These are phyloP conservation scores for Zaprionus davidi DNA, from an alignment of 1,140 invertebrate genomes.

Conservation along the genomic window DNA sequence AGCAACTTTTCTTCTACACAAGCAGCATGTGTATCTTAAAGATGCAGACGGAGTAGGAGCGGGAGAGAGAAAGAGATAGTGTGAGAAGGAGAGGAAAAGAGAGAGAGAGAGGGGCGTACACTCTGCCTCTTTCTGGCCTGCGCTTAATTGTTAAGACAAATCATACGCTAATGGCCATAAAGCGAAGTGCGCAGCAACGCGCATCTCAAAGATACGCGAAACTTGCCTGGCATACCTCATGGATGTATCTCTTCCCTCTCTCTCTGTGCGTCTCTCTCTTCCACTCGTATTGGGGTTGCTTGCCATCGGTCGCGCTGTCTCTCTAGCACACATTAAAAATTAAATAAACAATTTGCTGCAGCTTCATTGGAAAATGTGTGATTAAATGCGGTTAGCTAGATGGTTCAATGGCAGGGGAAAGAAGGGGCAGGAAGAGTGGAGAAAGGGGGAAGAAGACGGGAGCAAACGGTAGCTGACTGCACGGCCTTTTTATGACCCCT, in stretches of 20 bases:
- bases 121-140: constrained; percentile 17
- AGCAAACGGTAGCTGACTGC: constrained; percentile 31
- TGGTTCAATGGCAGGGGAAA: constrained; percentile 1
- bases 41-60: constrained; percentile 52
- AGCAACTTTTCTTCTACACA: constrained; percentile 18
- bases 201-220: constrained; percentile 50
- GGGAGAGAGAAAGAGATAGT: neutral
- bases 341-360: constrained; percentile 82
- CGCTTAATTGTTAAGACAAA: constrained; percentile 83
- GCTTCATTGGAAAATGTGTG: constrained; percentile 81
- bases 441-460: neutral
- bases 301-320: neutral
- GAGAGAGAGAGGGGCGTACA: neutral
- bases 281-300: constrained; percentile 1
- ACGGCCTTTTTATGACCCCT: constrained; percentile 45
- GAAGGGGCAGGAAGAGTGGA: neutral
- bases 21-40: constrained; percentile 50
- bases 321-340: constrained; percentile 73
- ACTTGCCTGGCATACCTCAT: constrained; percentile 46
- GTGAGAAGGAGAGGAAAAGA: neutral
- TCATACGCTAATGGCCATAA: constrained; percentile 81
- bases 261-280: neutral
- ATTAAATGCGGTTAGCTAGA: constrained; percentile 67
- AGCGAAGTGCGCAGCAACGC: constrained; percentile 56
- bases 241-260: neutral